Conservation (phyloP, 2,888 invertebrate genomes). For the Coleophora deauratella region DNA sequence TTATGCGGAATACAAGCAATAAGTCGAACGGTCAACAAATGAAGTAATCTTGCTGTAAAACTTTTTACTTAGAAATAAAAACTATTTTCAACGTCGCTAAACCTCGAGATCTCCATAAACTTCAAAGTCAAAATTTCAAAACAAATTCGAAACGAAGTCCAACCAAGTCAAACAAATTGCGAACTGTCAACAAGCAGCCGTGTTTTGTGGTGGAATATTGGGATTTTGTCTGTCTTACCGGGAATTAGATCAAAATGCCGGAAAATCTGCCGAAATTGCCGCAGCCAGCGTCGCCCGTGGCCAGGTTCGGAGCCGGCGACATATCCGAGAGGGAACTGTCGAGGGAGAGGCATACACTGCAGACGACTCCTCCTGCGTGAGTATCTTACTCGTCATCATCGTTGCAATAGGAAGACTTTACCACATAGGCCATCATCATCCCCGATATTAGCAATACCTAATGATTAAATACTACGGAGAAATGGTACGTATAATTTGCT, state of each 20-base stretch:
- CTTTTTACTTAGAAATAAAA: neutral
- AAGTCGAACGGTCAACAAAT: too few relatives aligned
- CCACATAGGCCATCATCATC: too few relatives aligned
- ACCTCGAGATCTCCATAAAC: neutral
- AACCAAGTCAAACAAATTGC: neutral
- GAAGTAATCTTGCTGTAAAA: too few relatives aligned
- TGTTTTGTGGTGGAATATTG: neutral
- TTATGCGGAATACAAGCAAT: too few relatives aligned
- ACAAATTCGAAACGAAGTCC: constrained; percentile 2
- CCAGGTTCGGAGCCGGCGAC: constrained; percentile 54
- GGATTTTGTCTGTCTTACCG: constrained; percentile 5
- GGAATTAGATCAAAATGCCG: constrained; percentile 29
- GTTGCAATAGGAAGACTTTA: too few relatives aligned
- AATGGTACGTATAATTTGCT: too few relatives aligned
- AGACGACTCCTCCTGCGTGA: constrained; percentile 52
- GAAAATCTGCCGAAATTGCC: constrained; percentile 43
- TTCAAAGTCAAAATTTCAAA: neutral
- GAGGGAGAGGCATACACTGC: constrained; percentile 45
- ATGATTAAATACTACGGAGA: too few relatives aligned
- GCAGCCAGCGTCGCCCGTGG: constrained; percentile 47
- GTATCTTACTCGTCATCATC: constrained; percentile 9
- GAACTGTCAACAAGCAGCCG: neutral
- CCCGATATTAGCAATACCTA: too few relatives aligned
- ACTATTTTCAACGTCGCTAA: neutral
- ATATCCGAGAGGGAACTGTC: constrained; percentile 55